Evolutionary conservation across 1,140 invertebrate genomes (phyloP).

Genomic region (Drosophila funebris): DNA sequence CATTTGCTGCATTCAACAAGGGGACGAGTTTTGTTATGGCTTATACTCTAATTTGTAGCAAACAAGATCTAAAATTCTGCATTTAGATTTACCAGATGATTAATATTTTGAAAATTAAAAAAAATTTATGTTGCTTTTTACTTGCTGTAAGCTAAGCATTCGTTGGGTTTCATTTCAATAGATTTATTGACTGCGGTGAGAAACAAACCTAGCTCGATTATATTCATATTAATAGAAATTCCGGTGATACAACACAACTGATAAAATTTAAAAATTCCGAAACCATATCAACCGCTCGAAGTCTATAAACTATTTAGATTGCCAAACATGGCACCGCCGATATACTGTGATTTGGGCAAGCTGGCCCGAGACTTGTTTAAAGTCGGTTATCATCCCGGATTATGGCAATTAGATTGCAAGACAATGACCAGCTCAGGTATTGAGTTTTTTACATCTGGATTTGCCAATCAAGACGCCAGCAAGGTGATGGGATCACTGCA

Average conservation of each 20-base stretch:
- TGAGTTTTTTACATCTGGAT: slow-evolving; percentile 57
- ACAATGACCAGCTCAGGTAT: slow-evolving; percentile 52
- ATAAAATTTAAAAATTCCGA: slow-evolving; percentile 39
- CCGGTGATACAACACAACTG: slow-evolving; percentile 28
- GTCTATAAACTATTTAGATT: slow-evolving; percentile 39
- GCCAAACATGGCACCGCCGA: slow-evolving; percentile 42
- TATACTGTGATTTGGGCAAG: slow-evolving; percentile 61
- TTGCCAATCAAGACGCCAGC: slow-evolving; percentile 49
- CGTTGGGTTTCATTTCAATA: slow-evolving; percentile 8
- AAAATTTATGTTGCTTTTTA: no score
- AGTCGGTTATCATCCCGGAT: slow-evolving; percentile 60
- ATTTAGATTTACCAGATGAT: no score
- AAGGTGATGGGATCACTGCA: slow-evolving; percentile 62
- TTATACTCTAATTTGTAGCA: no score
- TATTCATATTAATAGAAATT: slow-evolving; percentile 38
- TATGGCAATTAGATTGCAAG: slow-evolving; percentile 70
- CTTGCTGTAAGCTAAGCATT: background rate
- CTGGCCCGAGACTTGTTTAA: slow-evolving; percentile 57
- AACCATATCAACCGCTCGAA: slow-evolving; percentile 28
- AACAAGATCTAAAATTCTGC: no score
- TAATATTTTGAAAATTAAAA: no score
- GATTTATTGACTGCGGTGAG: background rate
- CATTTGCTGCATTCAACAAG: no score
- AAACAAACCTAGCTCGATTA: background rate
- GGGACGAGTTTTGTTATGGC: no score